A percentile compares a stretch with the other conserved stretches of the same genome.
phyloP scores from a whole-genome alignment of 2,797 vertebrate species.

The Propithecus perrieri region DNA sequence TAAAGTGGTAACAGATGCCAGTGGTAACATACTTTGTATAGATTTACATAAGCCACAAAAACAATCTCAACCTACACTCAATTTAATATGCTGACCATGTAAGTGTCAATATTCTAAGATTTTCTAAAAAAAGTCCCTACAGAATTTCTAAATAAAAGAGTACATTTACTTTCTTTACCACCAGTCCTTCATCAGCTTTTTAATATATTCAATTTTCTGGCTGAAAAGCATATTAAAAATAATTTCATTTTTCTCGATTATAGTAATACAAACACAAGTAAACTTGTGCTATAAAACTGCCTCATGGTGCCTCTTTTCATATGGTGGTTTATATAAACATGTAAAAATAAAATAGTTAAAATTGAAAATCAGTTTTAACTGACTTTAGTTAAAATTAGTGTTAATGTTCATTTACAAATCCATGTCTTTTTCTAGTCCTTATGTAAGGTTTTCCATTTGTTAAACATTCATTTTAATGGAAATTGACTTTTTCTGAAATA shows the following conservation, averaged over 20 bases:
- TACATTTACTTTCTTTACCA: constrained; percentile 43
- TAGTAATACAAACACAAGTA: constrained; percentile 23
- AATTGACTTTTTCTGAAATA: constrained; percentile 9
- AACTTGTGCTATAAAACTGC: constrained; percentile 28
- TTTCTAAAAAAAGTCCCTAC: constrained; percentile 25
- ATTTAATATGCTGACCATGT: constrained; percentile 54
- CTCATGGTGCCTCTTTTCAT: not conserved
- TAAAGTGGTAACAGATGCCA: constrained; percentile 70
- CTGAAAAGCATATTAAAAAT: constrained; percentile 11
- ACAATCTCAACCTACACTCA: constrained; percentile 43
- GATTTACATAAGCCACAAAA: constrained; percentile 59
- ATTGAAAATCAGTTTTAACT: constrained; percentile 39
- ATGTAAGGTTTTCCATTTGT: constrained; percentile 26
- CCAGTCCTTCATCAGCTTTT: not conserved
- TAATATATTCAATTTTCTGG: constrained; percentile 30
- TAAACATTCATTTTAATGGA: constrained; percentile 29
- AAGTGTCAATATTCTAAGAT: constrained; percentile 59
- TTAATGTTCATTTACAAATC: constrained; percentile 30
- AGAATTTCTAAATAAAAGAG: constrained; percentile 45
- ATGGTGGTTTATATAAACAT: constrained; percentile 22
- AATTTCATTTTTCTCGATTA: constrained; percentile 7
- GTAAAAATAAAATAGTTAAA: constrained; percentile 25
- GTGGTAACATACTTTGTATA: constrained; percentile 58
- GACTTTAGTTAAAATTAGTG: constrained; percentile 21
- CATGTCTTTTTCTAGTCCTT: constrained; percentile 30